Conservation (phyloP, 2,113 vertebrate species). For the Esox niger region DNA sequence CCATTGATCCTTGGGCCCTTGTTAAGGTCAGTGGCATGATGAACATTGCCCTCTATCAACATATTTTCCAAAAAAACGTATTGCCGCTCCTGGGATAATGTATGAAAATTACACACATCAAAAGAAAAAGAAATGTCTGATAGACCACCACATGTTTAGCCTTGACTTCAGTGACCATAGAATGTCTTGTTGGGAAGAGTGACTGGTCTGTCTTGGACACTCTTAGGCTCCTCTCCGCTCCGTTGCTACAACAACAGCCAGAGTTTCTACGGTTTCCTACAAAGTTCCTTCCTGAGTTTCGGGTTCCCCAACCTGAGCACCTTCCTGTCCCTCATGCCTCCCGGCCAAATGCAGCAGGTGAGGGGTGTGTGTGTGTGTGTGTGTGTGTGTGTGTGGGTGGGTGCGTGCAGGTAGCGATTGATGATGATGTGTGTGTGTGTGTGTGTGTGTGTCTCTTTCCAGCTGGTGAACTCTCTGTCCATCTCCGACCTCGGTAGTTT, state of each 20-base stretch:
- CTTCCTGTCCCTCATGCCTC: conserved; percentile 66
- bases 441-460: conserved; percentile 7
- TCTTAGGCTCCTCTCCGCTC: conserved; percentile 51
- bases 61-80: no score
- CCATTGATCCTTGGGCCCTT: no score
- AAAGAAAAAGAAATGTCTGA: no score
- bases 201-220: background rate
- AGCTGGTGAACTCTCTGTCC: conserved; percentile 71
- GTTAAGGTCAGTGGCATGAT: no score
- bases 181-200: no score
- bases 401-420: no score
- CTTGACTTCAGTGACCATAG: no score
- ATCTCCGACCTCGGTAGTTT: conserved; percentile 48
- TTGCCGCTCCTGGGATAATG: no score
- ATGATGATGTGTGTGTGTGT: background rate
- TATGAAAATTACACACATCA: no score
- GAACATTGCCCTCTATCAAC: no score
- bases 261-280: conserved; percentile 67
- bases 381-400: background rate
- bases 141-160: no score
- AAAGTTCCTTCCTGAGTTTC: conserved; percentile 62
- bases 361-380: background rate
- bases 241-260: conserved; percentile 60
- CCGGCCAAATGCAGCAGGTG: conserved; percentile 46
- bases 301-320: conserved; percentile 67